Base-by-base conservation (phyloP, 2,113 vertebrate species). In the Myodes glareolus region DNA sequence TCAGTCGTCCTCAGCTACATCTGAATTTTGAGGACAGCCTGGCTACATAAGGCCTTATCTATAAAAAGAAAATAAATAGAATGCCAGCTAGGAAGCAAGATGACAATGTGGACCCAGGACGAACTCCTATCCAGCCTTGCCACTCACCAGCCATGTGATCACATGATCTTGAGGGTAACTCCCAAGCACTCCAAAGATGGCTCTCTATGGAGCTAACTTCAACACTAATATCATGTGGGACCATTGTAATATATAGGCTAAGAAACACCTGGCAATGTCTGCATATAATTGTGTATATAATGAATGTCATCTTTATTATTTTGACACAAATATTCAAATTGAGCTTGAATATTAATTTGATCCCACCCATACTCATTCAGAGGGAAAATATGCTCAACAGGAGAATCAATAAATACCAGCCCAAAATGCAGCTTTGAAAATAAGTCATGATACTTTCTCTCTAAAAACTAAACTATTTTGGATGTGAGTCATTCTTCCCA, bases 281-380 rank as follows among this genome's bases (percentile, higher is more conserved):
- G 45, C 29, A 80, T 33, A 75, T 61, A 58, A 84, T 8, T 88
- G 33, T 27, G 7, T 80, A 61, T 88, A 78, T 80, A 92, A 76
- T 55, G 31, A 94, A 36, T 70, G 81, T 36, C 23, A 91, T 19
- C 55, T 58, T 58, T 58, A 58, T 58, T 58, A 58, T 58, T 58
- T 58, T 58, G 55, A 19, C 55, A 58, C 55, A 58, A 58, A 58
- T 58, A 58, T 58, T 58, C 55, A 58, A 58, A 25, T 31, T 68
- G 17, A 82, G 78, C 85, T 80, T 73, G 33, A 82, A 21, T 52
- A 96, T 45, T 45, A 85, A 73, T 92, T 96, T 95, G 86, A 76
- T 50, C 39, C 7, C 45, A 88, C 11, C 47, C 3, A 5, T 31
- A 42, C 61, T 10, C 45, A 84, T 5, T 31, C 76, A 42, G n/a